Base-by-base conservation (phyloP, 2,113 vertebrate species). In the Elephas maximus region DNA sequence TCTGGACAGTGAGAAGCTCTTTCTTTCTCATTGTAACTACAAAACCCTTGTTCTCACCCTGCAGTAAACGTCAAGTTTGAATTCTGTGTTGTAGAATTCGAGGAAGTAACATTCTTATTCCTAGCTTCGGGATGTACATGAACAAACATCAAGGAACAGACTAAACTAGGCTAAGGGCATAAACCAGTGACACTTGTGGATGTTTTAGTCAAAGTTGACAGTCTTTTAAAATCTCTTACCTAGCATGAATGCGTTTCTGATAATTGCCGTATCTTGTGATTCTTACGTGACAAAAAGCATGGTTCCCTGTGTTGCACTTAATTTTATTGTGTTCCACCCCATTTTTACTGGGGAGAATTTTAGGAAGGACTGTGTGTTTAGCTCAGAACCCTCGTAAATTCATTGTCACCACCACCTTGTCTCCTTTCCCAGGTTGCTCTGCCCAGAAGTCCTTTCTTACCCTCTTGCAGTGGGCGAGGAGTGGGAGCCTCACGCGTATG, bases 21-120 rank as follows among this genome's bases (percentile, higher is more conserved):
- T 96, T 17, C 93, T 92, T 23, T 10, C 15, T 5, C 2, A 0
- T 51, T 94, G 23, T 92, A 48, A 45, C 83, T 91, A 4, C 90
- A 88, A 4, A 57, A 97, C 95, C 69, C 92, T 97, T 62, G 12
- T 97, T 82, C 90, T 96, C 83, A 85, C 57, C 67, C 57, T 53
- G 78, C 74, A 60, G 24, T 97, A 74, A 98, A 97, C 97, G 73
- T 69, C 95, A 96, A 65, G 83, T 78, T 65, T 77, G 57, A 87
- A 97, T 79, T 2, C 0, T 88, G 0, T 85, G 44, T 96, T 82
- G 10, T 48, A 48, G 48, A 48, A 48, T 48, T 97, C 82, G 83
- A 23, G 74, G 62, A 81, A 77, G 7, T 28, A 8, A 74, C 11
- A 87, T 97, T 97, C 57, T 98, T 88, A 21, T 88, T 80, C 93